A percentile compares a stretch with the other conserved stretches of the same genome.
phyloP scores from a whole-genome alignment of 2,888 invertebrate species.

The Drymonia ruficornis region DNA sequence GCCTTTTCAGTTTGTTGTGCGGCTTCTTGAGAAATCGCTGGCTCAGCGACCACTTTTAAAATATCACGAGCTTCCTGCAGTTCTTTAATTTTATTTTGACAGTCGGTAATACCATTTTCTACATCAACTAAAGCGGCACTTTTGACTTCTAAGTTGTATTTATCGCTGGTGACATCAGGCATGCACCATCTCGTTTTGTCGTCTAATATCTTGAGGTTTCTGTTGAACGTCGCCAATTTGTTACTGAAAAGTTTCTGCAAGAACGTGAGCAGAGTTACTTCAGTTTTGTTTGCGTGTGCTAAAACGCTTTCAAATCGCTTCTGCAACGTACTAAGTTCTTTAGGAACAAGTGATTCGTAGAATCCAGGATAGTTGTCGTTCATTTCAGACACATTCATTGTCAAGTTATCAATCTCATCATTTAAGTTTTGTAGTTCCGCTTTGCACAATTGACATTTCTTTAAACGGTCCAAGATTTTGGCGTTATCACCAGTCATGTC shows the following conservation, averaged over 20 bases:
- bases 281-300: slow-evolving; percentile 92
- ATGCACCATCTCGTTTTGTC: slow-evolving; percentile 97
- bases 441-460: slow-evolving; percentile 90
- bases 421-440: slow-evolving; percentile 88
- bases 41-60: slow-evolving; percentile 89
- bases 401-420: slow-evolving; percentile 88
- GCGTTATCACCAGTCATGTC: slow-evolving; percentile 95
- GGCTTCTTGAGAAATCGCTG: slow-evolving; percentile 88
- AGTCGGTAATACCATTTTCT: slow-evolving; percentile 89
- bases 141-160: slow-evolving; percentile 96
- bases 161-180: slow-evolving; percentile 94
- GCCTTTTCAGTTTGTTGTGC: slow-evolving; percentile 88
- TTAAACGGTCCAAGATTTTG: slow-evolving; percentile 91
- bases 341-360: slow-evolving; percentile 90
- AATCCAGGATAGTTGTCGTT: slow-evolving; percentile 91
- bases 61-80: slow-evolving; percentile 89
- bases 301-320: slow-evolving; percentile 92
- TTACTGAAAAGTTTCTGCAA: slow-evolving; percentile 95
- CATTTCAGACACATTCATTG: slow-evolving; percentile 88
- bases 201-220: slow-evolving; percentile 91
- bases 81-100: slow-evolving; percentile 87
- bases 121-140: slow-evolving; percentile 91
- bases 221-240: slow-evolving; percentile 91
- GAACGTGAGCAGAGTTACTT: slow-evolving; percentile 90
- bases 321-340: slow-evolving; percentile 93